Evolutionary conservation across 2,113 vertebrate genomes (phyloP).

Genomic region (Sakesphorus luctuosus): DNA sequence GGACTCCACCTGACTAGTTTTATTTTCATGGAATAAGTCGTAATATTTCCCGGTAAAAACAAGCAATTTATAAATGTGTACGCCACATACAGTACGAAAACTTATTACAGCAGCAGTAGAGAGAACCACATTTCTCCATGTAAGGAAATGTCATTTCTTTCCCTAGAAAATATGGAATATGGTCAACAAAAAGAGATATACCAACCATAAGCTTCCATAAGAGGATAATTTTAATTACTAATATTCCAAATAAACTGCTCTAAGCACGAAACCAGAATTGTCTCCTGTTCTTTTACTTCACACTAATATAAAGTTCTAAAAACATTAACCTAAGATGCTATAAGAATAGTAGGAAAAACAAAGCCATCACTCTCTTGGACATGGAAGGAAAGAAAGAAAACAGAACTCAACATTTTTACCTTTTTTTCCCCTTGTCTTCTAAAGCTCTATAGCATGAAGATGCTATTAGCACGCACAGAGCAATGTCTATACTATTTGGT

Average conservation of each 20-base stretch:
- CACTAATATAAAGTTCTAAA: neutral
- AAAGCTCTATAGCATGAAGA: neutral
- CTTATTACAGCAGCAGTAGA: neutral
- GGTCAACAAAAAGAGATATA: neutral
- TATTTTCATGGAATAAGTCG: neutral
- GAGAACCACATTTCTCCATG: neutral
- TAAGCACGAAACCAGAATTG: neutral
- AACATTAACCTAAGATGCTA: neutral
- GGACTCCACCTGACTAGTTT: neutral
- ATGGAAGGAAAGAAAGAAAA: neutral
- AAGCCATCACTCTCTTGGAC: neutral
- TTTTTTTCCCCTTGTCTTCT: neutral
- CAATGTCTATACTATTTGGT: neutral
- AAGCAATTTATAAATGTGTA: neutral
- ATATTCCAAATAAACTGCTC: neutral
- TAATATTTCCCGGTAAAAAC: neutral
- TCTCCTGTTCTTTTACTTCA: neutral
- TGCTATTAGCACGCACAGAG: neutral
- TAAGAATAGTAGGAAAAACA: neutral
- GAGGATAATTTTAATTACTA: neutral
- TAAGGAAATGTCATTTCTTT: neutral
- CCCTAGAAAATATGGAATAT: neutral
- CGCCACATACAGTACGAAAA: neutral
- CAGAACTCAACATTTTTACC: neutral
- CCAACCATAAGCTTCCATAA: neutral